phyloP scores from a whole-genome alignment of 1,140 invertebrate species.

The Eubasilissa regina region DNA sequence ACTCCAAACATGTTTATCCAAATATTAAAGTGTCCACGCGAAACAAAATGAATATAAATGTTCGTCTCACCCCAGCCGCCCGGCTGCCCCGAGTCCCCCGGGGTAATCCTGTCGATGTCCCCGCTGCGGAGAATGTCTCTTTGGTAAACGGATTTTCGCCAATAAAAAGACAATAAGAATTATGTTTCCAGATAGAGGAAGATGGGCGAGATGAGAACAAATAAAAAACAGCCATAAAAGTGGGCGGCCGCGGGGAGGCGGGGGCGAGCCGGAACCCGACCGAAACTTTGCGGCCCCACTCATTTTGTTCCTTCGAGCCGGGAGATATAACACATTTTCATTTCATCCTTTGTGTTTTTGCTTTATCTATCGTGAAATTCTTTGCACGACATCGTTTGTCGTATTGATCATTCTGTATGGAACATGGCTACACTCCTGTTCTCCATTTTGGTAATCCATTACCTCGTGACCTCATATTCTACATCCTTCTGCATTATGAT shows the following conservation, averaged over 20 bases:
- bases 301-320: conserved; percentile 50
- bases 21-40: conserved; percentile 7
- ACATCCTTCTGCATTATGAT: too few species aligned
- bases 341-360: conserved; percentile 56
- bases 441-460: background rate
- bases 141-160: conserved; percentile 58
- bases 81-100: background rate
- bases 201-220: conserved; percentile 53
- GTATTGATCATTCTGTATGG: conserved; percentile 48
- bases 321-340: conserved; percentile 52
- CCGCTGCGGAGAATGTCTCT: conserved; percentile 48
- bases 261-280: conserved; percentile 53
- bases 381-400: conserved; percentile 41
- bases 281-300: conserved; percentile 56
- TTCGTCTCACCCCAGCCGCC: background rate
- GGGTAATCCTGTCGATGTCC: conserved; percentile 2
- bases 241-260: conserved; percentile 28
- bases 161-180: conserved; percentile 61
- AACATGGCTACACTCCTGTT: background rate
- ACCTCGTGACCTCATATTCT: too few species aligned
- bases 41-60: conserved; percentile 31
- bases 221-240: conserved; percentile 59
- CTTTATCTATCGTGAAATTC: conserved; percentile 60
- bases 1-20: background rate
- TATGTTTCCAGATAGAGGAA: conserved; percentile 55